A percentile compares a stretch with the other conserved stretches of the same genome.
These are phyloP conservation scores for Athetis lepigone DNA, from an alignment of 2,888 invertebrate genomes.

Conservation along the genomic window DNA sequence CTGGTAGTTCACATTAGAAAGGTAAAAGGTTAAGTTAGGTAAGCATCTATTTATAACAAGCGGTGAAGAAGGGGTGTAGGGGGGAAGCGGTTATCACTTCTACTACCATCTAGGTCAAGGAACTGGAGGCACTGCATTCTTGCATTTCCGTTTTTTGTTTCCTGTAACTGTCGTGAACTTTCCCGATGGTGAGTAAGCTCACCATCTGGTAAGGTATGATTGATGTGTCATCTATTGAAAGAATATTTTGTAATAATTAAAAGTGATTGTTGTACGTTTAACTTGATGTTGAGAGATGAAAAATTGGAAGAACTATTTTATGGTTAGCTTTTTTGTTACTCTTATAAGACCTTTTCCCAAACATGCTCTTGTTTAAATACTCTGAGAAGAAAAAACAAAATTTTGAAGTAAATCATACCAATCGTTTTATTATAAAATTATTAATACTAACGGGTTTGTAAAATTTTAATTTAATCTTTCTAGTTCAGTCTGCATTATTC, in stretches of 20 bases:
- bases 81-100: background rate
- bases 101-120: constrained; percentile 43
- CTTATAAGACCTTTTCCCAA: background rate
- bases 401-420: too few species aligned
- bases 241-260: background rate
- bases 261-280: background rate
- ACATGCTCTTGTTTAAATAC: too few species aligned
- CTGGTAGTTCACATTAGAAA: constrained; percentile 25
- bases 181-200: constrained; percentile 16
- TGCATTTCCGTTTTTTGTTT: constrained; percentile 45
- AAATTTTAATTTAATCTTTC: too few species aligned
- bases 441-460: too few species aligned
- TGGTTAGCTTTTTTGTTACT: background rate
- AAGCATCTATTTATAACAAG: constrained; percentile 31
- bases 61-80: background rate
- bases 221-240: background rate
- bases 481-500: too few species aligned
- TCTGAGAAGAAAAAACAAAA: too few species aligned
- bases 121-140: constrained; percentile 32
- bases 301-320: background rate
- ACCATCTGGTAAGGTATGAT: constrained; percentile 6
- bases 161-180: constrained; percentile 25
- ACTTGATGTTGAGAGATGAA: background rate
- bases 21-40: constrained; percentile 40
- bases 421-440: too few species aligned